These are phyloP conservation scores for Phenganax marumi DNA, from an alignment of 92 coral and sea anemone species.

Conservation along the genomic window DNA sequence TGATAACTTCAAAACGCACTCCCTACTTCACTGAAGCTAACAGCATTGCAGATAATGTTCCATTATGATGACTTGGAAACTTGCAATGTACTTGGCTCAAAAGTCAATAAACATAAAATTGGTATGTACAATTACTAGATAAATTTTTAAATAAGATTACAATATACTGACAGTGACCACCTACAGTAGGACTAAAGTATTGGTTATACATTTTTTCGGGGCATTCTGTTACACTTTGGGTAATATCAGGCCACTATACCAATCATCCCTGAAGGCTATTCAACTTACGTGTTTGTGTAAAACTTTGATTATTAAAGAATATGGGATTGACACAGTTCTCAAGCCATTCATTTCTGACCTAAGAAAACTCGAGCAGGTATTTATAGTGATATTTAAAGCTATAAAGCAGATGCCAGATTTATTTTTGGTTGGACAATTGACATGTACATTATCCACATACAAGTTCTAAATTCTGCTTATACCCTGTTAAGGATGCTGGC, in stretches of 20 bases:
- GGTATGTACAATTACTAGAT: neutral
- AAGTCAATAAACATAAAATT: neutral
- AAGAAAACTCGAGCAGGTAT: constrained; percentile 1
- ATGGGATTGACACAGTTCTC: neutral
- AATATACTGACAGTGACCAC: no score
- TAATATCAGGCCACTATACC: neutral
- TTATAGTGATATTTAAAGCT: neutral
- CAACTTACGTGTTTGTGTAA: neutral
- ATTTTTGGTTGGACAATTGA: no score
- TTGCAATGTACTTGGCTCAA: neutral
- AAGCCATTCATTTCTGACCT: neutral
- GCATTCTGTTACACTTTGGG: constrained; percentile 7
- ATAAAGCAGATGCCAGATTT: neutral
- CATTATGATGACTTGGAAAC: constrained; percentile 3
- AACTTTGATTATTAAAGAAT: neutral
- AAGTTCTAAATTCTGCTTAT: neutral
- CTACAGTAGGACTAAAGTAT: no score
- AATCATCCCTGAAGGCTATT: neutral
- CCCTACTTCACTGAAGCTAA: neutral
- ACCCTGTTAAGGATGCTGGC: neutral
- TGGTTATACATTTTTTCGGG: neutral
- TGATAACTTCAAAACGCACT: neutral
- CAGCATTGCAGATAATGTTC: neutral
- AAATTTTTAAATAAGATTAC: neutral
- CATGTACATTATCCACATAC: no score